These are phyloP conservation scores for Manacus vitellinus DNA, from an alignment of 2,113 vertebrate genomes.

Conservation along the genomic window DNA sequence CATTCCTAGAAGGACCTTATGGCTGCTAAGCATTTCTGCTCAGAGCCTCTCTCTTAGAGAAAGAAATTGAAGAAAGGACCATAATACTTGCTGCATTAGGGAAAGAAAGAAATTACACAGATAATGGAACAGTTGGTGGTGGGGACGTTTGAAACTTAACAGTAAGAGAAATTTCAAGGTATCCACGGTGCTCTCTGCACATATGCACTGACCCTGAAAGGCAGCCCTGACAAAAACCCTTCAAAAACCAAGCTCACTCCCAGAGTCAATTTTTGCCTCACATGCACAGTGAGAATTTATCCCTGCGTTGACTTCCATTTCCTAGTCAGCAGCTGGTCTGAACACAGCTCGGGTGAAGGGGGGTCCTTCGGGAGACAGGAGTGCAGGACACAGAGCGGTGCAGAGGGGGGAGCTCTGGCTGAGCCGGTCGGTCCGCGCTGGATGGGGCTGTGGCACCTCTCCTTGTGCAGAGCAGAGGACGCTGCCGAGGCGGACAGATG, in stretches of 20 bases:
- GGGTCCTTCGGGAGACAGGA: background rate
- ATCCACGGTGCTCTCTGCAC: background rate
- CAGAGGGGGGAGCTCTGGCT: background rate
- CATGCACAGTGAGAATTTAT: background rate
- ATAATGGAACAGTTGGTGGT: background rate
- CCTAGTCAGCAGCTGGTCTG: background rate
- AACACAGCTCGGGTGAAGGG: background rate
- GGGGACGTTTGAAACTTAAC: background rate
- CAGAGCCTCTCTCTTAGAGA: background rate
- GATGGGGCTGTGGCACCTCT: background rate
- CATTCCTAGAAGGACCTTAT: background rate
- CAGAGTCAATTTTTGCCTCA: background rate
- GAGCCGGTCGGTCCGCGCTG: background rate
- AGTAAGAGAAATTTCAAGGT: background rate
- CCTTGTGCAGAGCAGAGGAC: background rate
- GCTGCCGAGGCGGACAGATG: background rate
- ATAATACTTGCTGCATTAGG: background rate
- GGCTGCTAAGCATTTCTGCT: background rate
- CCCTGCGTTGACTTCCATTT: background rate
- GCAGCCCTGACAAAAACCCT: background rate
- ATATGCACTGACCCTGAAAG: background rate
- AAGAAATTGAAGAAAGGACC: background rate
- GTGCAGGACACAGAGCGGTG: background rate
- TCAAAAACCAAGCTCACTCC: background rate
- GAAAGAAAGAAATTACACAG: background rate